phyloP scores from a whole-genome alignment of 2,797 vertebrate genomes.

The Gobio occitaniae region DNA sequence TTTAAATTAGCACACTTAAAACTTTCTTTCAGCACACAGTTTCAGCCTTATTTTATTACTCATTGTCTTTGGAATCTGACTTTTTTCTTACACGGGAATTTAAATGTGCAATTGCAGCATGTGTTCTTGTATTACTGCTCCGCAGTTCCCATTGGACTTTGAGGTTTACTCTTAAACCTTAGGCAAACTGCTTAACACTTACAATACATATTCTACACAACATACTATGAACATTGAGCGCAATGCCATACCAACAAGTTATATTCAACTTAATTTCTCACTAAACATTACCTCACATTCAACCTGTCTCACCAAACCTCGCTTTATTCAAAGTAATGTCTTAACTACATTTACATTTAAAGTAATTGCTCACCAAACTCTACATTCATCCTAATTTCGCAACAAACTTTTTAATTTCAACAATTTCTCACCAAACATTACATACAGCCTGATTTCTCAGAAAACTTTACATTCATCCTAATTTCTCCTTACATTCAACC shows the following conservation, averaged over 20 bases:
- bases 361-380: neutral
- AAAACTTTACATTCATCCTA: neutral
- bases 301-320: neutral
- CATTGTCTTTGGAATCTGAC: neutral
- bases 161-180: slow-evolving; percentile 18
- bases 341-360: too few species aligned
- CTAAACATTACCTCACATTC: neutral
- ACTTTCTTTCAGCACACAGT: slow-evolving; percentile 16
- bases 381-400: neutral
- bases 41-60: neutral
- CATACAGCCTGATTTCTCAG: neutral
- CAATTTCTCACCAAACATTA: neutral
- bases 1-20: slow-evolving; percentile 2
- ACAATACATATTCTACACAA: neutral
- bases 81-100: slow-evolving; percentile 4
- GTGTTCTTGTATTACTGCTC: slow-evolving; percentile 9
- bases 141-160: neutral
- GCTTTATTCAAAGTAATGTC: too few species aligned
- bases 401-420: too few species aligned
- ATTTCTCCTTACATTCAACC: neutral
- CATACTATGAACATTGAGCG: neutral
- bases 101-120: slow-evolving; percentile 15
- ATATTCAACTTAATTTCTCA: neutral
- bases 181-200: neutral
- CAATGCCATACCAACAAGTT: neutral